These are phyloP conservation scores for Camptogramma bilineatum DNA, from an alignment of 2,888 invertebrate genomes.

Conservation along the genomic window DNA sequence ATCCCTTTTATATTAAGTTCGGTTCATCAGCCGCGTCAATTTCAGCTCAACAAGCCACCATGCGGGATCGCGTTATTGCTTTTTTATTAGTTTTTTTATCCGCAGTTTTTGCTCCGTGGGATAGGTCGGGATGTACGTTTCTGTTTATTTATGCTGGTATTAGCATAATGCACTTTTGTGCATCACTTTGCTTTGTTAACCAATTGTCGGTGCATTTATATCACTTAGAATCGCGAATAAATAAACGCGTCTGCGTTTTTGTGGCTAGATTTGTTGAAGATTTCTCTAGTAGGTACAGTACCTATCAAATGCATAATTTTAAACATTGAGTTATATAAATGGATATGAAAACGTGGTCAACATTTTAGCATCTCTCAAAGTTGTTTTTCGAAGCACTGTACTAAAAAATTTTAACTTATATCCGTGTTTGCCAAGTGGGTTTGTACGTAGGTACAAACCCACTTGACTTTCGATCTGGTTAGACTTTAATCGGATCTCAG, in stretches of 20 bases:
- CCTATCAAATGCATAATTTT: not conserved
- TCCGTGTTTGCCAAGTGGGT: no score
- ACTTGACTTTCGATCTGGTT: no score
- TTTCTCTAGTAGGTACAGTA: not conserved
- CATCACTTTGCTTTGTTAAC: slow-evolving; percentile 61
- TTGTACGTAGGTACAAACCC: no score
- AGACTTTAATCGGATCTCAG: no score
- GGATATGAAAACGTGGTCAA: no score
- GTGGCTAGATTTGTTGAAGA: not conserved
- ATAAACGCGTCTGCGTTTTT: slow-evolving; percentile 1
- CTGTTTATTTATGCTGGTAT: slow-evolving; percentile 80
- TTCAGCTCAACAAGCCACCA: slow-evolving; percentile 80
- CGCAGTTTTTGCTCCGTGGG: slow-evolving; percentile 83
- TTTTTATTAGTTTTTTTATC: slow-evolving; percentile 83
- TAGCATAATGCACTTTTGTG: slow-evolving; percentile 78
- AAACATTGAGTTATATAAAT: not conserved
- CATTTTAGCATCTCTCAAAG: no score
- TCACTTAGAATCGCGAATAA: slow-evolving; percentile 48
- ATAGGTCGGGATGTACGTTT: slow-evolving; percentile 71
- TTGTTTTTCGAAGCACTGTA: no score
- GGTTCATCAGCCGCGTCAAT: slow-evolving; percentile 82
- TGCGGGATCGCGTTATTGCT: slow-evolving; percentile 85
- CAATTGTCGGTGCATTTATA: slow-evolving; percentile 66
- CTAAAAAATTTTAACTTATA: no score
- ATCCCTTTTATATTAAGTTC: slow-evolving; percentile 53